Conservation (phyloP, 2,113 vertebrate genomes). For the Triplophysa siluroides region DNA sequence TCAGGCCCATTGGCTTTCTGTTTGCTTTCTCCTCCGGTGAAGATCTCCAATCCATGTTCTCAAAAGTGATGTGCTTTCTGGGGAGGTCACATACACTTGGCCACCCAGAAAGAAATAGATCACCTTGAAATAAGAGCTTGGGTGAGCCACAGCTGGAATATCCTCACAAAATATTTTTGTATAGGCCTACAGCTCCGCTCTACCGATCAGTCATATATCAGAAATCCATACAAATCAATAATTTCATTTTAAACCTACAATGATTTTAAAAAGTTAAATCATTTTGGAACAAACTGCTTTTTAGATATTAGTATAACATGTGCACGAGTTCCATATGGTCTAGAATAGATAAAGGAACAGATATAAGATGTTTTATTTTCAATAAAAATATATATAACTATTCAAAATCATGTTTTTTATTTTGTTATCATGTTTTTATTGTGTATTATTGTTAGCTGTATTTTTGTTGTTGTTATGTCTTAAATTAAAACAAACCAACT, state of each 20-base stretch:
- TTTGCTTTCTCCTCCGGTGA: slow-evolving; percentile 40
- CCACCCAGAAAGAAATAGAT: slow-evolving; percentile 53
- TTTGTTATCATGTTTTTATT: no score
- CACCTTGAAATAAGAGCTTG: slow-evolving; percentile 44
- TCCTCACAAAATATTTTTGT: slow-evolving; percentile 2
- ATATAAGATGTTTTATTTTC: no score
- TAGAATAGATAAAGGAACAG: no score
- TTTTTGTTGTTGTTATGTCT: no score
- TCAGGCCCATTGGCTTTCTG: slow-evolving; percentile 23
- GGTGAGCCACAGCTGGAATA: slow-evolving; percentile 14
- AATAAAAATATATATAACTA: no score
- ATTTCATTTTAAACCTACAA: not conserved
- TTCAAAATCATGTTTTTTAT: no score
- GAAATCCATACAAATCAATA: not conserved
- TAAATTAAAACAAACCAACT: no score
- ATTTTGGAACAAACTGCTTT: no score
- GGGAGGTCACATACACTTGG: slow-evolving; percentile 28
- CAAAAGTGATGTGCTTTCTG: not conserved
- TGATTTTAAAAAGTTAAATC: not conserved
- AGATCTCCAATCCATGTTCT: slow-evolving; percentile 6
- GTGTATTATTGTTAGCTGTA: no score
- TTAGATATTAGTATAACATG: no score
- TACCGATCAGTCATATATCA: not conserved
- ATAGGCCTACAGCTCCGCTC: not conserved
- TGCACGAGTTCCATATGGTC: no score